Conservation (phyloP, 2,888 invertebrate genomes). For the Zaprionus obscuricornis region DNA sequence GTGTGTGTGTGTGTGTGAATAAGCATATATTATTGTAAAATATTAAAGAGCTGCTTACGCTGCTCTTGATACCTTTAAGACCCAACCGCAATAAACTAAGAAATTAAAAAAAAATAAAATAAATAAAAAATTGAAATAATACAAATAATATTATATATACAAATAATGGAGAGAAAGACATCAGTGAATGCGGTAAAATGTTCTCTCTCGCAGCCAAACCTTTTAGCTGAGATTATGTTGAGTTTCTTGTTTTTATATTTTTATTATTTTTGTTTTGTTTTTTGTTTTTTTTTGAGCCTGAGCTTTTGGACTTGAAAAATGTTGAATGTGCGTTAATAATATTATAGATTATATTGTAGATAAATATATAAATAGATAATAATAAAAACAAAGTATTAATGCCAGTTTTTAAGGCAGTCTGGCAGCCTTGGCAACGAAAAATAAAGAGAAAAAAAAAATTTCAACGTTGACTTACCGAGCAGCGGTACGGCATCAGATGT, state of each 20-base stretch:
- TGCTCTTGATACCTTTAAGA: slow-evolving; percentile 17
- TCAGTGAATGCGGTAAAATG: background rate
- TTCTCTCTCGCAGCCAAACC: no score
- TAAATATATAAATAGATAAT: slow-evolving; percentile 1
- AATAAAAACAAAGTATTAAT: no score
- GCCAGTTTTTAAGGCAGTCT: no score
- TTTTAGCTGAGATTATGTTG: slow-evolving; percentile 54
- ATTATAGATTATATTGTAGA: background rate
- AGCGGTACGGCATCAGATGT: slow-evolving; percentile 97
- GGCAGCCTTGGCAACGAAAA: no score
- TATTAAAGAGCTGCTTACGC: slow-evolving; percentile 9
- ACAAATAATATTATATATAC: background rate
- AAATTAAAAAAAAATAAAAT: background rate
- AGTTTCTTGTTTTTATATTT: slow-evolving; percentile 18
- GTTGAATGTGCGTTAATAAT: slow-evolving; percentile 43
- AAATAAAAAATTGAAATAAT: background rate
- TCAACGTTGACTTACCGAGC: slow-evolving; percentile 89
- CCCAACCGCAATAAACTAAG: slow-evolving; percentile 9
- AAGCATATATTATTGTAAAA: slow-evolving; percentile 10
- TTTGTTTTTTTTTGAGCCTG: no score
- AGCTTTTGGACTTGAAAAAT: no score
- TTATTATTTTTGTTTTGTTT: no score
- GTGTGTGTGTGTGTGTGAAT: slow-evolving; percentile 3
- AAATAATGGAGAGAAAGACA: background rate
- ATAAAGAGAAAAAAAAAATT: no score